A percentile compares a stretch with the other conserved stretches of the same genome.
Conservation (phyloP, 2,797 vertebrate genomes). For the Nyctibius grandis region DNA sequence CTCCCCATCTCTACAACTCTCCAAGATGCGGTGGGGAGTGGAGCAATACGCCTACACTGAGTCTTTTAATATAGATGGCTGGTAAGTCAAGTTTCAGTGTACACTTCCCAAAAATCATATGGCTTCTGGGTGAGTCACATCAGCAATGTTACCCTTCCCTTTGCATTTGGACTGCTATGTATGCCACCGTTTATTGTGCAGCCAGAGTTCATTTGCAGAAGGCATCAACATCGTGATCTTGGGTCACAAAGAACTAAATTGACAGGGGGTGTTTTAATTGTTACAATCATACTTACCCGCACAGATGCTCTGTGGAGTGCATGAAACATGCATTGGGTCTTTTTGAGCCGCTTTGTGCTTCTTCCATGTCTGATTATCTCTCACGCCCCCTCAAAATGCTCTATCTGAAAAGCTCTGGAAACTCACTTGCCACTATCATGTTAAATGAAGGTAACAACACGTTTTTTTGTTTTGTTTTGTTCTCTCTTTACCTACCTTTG, state of each 20-base stretch:
- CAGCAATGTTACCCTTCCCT: background rate
- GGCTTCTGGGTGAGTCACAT: background rate
- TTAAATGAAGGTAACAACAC: background rate
- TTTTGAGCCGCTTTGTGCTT: background rate
- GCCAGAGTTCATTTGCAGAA: background rate
- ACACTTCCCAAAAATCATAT: background rate
- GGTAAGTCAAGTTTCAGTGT: background rate
- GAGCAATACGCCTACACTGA: background rate
- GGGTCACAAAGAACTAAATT: background rate
- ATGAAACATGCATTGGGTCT: background rate
- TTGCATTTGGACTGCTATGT: background rate
- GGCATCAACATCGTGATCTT: background rate
- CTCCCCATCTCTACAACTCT: background rate
- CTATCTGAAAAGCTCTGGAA: background rate
- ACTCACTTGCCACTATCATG: background rate
- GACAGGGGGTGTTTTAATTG: accelerated
- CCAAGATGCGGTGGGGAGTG: background rate
- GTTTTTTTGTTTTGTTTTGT: background rate
- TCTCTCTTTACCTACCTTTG: background rate
- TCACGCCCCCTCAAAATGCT: background rate
- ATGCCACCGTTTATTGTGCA: background rate
- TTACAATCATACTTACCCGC: background rate
- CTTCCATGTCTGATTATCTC: background rate
- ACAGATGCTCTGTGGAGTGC: background rate
- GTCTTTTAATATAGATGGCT: background rate